Percentiles rank a stretch among this genome's conserved stretches.
Evolutionary conservation across 1,140 invertebrate genomes (phyloP).

Genomic region (Drosophila ambigua): DNA sequence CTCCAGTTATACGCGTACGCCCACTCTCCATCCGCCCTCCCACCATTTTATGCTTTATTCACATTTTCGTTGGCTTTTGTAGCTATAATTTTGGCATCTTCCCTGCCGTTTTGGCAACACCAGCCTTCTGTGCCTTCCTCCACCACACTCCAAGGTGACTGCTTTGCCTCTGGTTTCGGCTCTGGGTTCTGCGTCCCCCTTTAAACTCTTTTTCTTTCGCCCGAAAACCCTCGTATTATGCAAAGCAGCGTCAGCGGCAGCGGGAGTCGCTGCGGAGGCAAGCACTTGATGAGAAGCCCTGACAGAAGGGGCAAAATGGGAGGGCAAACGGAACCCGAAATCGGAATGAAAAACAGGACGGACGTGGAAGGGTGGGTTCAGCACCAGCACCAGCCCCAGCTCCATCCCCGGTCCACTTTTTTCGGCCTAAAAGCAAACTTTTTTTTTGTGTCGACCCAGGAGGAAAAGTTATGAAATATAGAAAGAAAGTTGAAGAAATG

Average conservation of each 20-base stretch:
- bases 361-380: constrained; percentile 24
- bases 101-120: background rate
- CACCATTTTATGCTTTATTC: constrained; percentile 5
- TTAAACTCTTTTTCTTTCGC: constrained; percentile 40
- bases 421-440: constrained; percentile 69
- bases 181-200: constrained; percentile 3
- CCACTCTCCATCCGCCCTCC: background rate
- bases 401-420: constrained; percentile 12
- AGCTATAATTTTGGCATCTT: constrained; percentile 53
- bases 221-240: constrained; percentile 56
- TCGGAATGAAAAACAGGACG: constrained; percentile 52
- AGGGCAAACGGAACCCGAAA: constrained; percentile 44
- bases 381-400: background rate
- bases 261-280: background rate
- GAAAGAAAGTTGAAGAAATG: constrained; percentile 49
- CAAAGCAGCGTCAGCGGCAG: constrained; percentile 53
- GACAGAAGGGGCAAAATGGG: constrained; percentile 11
- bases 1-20: background rate
- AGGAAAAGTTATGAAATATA: constrained; percentile 74
- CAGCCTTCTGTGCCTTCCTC: constrained; percentile 1
- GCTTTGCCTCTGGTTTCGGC: background rate
- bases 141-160: constrained; percentile 37
- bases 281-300: constrained; percentile 43
- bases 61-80: constrained; percentile 30
- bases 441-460: constrained; percentile 51